Base-by-base conservation (phyloP, 2,888 invertebrate genomes). In the Lepetodrilus schrolli region DNA sequence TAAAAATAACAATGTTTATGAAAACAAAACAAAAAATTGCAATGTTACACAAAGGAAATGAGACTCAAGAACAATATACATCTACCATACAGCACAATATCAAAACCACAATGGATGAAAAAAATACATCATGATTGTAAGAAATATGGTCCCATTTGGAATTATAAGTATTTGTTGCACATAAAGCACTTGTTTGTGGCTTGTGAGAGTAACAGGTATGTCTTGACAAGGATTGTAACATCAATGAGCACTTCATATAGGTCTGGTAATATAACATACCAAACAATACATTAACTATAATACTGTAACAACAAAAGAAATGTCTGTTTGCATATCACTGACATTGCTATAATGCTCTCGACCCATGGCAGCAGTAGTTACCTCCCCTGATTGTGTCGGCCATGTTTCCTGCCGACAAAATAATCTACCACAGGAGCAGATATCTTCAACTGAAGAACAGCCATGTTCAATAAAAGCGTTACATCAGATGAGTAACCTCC, bases 101-200 rank as follows among this genome's bases (percentile, higher is more conserved):
- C 37, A 38, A 68, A 43, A 47, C 47, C 38, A 68, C 68, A 68
- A 47, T 26, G 23, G 68, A 58, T 58, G 58, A 58, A 58, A 58
- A 58, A 58, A 58, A 58, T 26, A 58, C 23, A 58, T 26, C 58
- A 30, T 58, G 20, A 48, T 17, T 48, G 58, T 58, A 38, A 38
- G 38, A 38, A 66, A 66, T 68, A 21, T 68, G 68, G 68, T 68
- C 68, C 68, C 68, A 43, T 23, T 23, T 68, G 68, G 68, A 68
- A 68, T 68, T 66, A n/a, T n/a, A 47, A 26, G 68, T 68, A 47
- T 23, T 47, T 43, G 38, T 38, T 66, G 37, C 38, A 26, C 21
- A 30, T 38, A 43, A 38, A 68, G 68, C 68, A 68, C 68, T 38
- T 68, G 26, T 20, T 38, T 37, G 37, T 66, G 66, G 58, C 58